phyloP scores from a whole-genome alignment of 1,140 invertebrate species.

The Dendroctonus ponderosae region DNA sequence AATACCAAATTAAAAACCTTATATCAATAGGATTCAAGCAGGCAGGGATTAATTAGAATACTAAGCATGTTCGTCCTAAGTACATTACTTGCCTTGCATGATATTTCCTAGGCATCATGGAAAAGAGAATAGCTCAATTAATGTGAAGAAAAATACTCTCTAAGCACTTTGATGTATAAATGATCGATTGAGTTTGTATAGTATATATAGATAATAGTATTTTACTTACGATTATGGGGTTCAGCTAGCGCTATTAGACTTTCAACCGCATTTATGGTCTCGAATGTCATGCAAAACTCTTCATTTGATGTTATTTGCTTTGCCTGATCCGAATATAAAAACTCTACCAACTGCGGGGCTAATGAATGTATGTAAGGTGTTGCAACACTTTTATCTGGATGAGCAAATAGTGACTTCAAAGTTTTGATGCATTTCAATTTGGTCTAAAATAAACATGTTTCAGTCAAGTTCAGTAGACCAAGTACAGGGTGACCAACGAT shows the following conservation, averaged over 20 bases:
- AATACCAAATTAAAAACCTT: not conserved
- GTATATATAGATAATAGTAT: constrained; percentile 8
- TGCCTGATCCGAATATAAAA: constrained; percentile 63
- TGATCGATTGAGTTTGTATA: not conserved
- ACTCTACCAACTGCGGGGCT: constrained; percentile 71
- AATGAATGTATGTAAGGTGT: constrained; percentile 80
- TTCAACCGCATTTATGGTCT: constrained; percentile 70
- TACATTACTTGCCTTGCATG: constrained; percentile 41
- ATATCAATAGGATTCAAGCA: not conserved
- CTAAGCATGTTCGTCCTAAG: constrained; percentile 6
- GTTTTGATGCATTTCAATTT: constrained; percentile 78
- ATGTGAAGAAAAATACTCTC: no score
- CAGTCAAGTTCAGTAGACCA: no score
- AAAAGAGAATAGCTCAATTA: constrained; percentile 2
- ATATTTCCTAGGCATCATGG: constrained; percentile 38
- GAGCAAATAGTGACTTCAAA: constrained; percentile 70
- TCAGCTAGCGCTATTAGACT: constrained; percentile 71
- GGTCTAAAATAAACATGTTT: constrained; percentile 45
- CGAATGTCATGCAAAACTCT: constrained; percentile 65
- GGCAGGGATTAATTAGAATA: constrained; percentile 4
- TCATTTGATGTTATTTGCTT: constrained; percentile 59
- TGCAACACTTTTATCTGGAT: constrained; percentile 66
- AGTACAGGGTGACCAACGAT: no score
- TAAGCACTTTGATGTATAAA: not conserved
- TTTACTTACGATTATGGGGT: constrained; percentile 72